Conservation (phyloP, 2,113 vertebrate genomes). For the Danio rerio region DNA sequence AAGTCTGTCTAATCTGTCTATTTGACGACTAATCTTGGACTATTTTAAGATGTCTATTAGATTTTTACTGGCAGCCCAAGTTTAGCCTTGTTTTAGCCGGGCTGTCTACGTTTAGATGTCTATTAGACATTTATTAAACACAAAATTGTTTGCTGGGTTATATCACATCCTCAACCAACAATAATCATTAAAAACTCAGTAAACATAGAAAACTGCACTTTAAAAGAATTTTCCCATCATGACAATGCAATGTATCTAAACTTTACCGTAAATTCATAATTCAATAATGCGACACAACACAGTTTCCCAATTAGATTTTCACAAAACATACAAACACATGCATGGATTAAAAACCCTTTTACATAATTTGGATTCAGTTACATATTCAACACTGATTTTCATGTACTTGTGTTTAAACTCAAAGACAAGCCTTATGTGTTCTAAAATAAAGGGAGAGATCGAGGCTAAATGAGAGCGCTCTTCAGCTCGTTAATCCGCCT, state of each 20-base stretch:
- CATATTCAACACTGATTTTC: background rate
- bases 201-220: background rate
- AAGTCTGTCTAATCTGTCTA: no score
- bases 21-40: no score
- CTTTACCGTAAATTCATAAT: background rate
- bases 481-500: constrained; percentile 64
- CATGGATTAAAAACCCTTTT: background rate
- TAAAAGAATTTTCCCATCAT: background rate
- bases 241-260: background rate
- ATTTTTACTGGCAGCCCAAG: no score
- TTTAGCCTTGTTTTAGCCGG: no score
- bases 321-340: background rate
- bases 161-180: no score
- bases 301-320: background rate
- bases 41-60: no score
- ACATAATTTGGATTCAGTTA: constrained; percentile 10
- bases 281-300: background rate
- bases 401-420: constrained; percentile 14
- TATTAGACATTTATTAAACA: no score
- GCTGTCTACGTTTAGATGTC: no score
- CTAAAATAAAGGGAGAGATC: background rate
- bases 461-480: constrained; percentile 62
- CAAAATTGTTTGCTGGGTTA: no score
- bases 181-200: background rate
- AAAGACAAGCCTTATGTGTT: background rate